Evolutionary conservation across 2,113 vertebrate genomes (phyloP).

Genomic region (Candoia aspera): DNA sequence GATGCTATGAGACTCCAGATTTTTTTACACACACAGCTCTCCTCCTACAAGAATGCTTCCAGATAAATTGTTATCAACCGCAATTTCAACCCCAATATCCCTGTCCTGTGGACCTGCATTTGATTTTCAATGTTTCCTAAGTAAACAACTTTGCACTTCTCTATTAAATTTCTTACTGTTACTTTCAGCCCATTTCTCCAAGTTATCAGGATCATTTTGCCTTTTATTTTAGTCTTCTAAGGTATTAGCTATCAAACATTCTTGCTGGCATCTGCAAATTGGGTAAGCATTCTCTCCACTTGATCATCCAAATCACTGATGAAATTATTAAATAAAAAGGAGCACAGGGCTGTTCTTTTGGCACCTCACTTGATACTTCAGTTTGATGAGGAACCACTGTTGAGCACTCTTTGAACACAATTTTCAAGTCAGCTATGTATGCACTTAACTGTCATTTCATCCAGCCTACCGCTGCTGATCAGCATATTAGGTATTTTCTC

Average conservation of each 20-base stretch:
- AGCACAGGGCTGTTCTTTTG: neutral
- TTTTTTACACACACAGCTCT: neutral
- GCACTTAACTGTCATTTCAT: neutral
- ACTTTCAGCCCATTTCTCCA: neutral
- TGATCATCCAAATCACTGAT: neutral
- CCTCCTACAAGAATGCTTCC: neutral
- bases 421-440: neutral
- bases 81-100: neutral
- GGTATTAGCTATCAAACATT: neutral
- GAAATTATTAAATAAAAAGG: neutral
- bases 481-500: neutral
- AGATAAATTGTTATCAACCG: neutral
- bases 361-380: neutral
- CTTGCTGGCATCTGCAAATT: neutral
- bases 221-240: neutral
- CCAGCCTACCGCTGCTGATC: neutral
- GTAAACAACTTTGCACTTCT: neutral
- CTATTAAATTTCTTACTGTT: neutral
- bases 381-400: neutral
- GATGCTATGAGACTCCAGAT: neutral
- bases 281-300: neutral
- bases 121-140: neutral
- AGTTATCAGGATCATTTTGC: neutral
- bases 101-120: neutral
- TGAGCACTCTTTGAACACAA: neutral